phyloP scores from a whole-genome alignment of 1,140 invertebrate species.

The Plutomurus gul region DNA sequence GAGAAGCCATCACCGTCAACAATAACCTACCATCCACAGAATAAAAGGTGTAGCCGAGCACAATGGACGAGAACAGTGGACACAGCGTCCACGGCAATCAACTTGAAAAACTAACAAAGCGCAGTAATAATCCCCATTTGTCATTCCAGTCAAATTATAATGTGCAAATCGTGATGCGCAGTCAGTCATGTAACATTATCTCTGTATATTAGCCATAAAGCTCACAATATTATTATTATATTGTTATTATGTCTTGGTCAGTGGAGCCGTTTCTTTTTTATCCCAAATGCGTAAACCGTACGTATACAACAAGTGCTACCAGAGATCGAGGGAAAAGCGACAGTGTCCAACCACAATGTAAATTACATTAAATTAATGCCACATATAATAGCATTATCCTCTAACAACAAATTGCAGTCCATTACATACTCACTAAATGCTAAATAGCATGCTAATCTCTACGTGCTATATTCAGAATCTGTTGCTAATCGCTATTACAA shows the following conservation, averaged over 20 bases:
- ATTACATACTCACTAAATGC: background rate
- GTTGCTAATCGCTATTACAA: too few relatives aligned
- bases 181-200: constrained; percentile 3
- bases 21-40: too few relatives aligned
- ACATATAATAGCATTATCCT: constrained; percentile 8
- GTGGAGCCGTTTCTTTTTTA: background rate
- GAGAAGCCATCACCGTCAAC: too few relatives aligned
- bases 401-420: background rate
- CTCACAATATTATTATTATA: too few relatives aligned
- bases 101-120: constrained; percentile 25
- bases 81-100: background rate
- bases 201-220: too few relatives aligned
- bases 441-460: too few relatives aligned
- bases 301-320: too few relatives aligned
- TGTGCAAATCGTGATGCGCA: constrained; percentile 19
- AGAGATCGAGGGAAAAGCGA: too few relatives aligned
- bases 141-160: constrained; percentile 15
- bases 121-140: constrained; percentile 25
- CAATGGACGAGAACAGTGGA: background rate
- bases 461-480: too few relatives aligned
- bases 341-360: background rate
- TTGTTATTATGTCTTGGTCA: background rate
- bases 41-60: background rate
- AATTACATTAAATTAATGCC: background rate
- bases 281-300: too few relatives aligned